phyloP scores from a whole-genome alignment of 2,113 vertebrate species.

The Upupa epops region DNA sequence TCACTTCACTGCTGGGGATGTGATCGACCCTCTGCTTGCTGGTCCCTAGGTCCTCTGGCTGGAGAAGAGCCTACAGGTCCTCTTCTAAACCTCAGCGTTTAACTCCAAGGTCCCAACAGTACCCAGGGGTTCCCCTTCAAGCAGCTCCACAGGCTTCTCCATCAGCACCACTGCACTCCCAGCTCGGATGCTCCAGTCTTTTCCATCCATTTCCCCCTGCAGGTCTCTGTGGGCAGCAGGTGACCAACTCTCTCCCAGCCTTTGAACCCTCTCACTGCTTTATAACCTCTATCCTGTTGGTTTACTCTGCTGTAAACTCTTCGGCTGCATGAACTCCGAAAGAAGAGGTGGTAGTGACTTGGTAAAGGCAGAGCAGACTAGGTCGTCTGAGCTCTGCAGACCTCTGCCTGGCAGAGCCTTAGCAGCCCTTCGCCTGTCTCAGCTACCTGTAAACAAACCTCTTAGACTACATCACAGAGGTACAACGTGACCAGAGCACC shows the following conservation, averaged over 20 bases:
- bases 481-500: neutral
- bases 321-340: neutral
- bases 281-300: neutral
- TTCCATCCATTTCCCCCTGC: neutral
- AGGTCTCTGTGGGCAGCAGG: neutral
- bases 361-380: accelerated
- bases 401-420: neutral
- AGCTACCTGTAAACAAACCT: neutral
- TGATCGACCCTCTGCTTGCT: accelerated
- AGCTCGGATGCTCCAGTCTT: neutral
- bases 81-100: neutral
- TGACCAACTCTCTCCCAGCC: neutral
- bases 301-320: neutral
- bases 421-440: neutral
- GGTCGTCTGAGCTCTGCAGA: neutral
- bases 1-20: neutral
- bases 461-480: neutral
- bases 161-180: neutral
- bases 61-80: neutral
- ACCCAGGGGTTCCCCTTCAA: neutral
- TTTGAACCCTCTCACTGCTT: neutral
- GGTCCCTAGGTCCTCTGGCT: neutral
- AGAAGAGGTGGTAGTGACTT: neutral
- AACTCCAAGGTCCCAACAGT: neutral
- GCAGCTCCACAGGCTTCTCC: neutral